phyloP scores from a whole-genome alignment of 2,113 vertebrate genomes.

The Hepsetus odoe region DNA sequence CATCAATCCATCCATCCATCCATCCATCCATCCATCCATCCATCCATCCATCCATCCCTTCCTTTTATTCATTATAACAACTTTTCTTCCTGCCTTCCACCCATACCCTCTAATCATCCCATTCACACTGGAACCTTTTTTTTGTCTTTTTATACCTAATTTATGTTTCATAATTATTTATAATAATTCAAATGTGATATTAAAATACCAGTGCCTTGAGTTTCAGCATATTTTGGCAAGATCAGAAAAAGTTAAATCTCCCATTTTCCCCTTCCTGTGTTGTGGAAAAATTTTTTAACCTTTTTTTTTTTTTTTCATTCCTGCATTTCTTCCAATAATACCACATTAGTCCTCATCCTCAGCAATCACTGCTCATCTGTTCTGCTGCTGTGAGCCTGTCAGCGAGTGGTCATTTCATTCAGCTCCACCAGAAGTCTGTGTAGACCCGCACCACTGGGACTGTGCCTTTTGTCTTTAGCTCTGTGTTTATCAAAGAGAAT shows the following conservation, averaged over 20 bases:
- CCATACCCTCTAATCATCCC: not conserved
- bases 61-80: no score
- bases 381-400: not conserved
- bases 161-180: no score
- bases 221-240: no score
- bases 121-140: not conserved
- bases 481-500: not conserved
- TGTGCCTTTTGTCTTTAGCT: not conserved
- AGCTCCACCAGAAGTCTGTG: not conserved
- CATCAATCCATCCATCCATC: not conserved
- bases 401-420: constrained; percentile 12
- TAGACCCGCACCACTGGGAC: not conserved
- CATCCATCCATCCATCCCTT: not conserved
- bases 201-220: no score
- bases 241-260: no score
- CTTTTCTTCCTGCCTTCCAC: no score
- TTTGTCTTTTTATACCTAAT: no score
- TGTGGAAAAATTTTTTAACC: no score
- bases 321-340: not conserved
- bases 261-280: no score
- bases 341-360: not conserved
- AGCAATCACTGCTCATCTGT: not conserved
- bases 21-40: not conserved
- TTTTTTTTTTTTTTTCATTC: not conserved
- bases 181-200: no score